phyloP scores from a whole-genome alignment of 1,140 invertebrate genomes.

The Ceratina japonica region DNA sequence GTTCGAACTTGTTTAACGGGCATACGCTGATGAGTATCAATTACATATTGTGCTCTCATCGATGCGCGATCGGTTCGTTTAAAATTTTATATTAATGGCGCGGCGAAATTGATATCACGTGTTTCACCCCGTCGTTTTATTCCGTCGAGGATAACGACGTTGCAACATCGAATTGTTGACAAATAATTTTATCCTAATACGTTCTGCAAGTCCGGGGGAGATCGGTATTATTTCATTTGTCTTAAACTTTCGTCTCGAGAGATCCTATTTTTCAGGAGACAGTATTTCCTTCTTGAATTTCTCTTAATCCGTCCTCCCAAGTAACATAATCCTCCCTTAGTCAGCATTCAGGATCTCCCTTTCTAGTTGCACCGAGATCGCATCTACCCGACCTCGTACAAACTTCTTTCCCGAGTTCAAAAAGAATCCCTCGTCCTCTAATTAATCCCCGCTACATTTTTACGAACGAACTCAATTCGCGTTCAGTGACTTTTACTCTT shows the following conservation, averaged over 20 bases:
- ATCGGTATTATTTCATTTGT: background rate
- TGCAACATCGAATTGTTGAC: background rate
- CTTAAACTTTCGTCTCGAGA: background rate
- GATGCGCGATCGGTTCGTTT: background rate
- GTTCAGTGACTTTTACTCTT: background rate
- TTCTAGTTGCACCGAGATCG: background rate
- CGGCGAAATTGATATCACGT: conserved; percentile 10
- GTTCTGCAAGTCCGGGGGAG: background rate
- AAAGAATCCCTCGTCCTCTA: background rate
- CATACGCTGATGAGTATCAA: background rate
- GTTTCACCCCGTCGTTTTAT: background rate
- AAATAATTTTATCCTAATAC: background rate
- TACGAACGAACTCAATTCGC: background rate
- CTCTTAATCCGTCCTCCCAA: background rate
- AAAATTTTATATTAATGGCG: conserved; percentile 17
- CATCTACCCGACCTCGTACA: background rate
- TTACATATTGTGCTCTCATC: background rate
- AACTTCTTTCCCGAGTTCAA: background rate
- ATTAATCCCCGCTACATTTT: background rate
- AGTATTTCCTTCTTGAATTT: conserved; percentile 9
- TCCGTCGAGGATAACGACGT: background rate
- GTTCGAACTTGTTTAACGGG: background rate
- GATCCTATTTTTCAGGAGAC: background rate
- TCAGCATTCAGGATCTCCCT: background rate
- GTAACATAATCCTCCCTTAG: background rate